Conservation (phyloP, 2,113 vertebrate species). For the Callocephalon fimbriatum region DNA sequence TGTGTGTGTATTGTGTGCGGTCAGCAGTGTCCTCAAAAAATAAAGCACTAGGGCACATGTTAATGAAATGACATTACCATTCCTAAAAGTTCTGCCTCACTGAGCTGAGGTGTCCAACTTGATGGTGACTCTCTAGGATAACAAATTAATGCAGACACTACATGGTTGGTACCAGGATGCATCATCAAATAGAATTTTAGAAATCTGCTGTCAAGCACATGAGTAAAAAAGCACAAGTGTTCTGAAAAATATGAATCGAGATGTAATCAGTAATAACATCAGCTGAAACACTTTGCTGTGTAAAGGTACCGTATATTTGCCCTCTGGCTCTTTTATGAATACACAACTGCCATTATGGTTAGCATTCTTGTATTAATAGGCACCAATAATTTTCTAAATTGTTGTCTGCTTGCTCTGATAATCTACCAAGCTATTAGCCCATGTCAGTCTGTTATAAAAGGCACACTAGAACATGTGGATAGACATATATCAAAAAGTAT, state of each 20-base stretch:
- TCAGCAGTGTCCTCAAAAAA: neutral
- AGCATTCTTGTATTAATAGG: neutral
- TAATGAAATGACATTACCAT: neutral
- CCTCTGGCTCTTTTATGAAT: neutral
- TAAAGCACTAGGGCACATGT: neutral
- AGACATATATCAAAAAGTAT: neutral
- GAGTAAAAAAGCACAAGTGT: neutral
- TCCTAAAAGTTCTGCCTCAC: neutral
- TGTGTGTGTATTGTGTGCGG: neutral
- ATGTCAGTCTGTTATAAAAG: neutral
- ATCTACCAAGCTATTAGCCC: neutral
- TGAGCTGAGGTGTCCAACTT: neutral
- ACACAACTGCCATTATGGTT: neutral
- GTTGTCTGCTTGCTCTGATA: neutral
- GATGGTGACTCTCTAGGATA: neutral
- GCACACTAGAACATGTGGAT: neutral
- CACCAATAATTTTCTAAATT: neutral
- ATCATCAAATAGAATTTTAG: neutral
- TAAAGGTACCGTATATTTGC: neutral
- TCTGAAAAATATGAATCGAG: neutral
- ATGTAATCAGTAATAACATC: neutral
- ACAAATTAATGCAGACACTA: neutral
- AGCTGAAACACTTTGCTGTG: neutral
- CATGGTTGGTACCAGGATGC: neutral
- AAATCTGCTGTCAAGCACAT: neutral